Conservation (phyloP, 2,888 invertebrate species). For the Lordiphosa andalusiaca region DNA sequence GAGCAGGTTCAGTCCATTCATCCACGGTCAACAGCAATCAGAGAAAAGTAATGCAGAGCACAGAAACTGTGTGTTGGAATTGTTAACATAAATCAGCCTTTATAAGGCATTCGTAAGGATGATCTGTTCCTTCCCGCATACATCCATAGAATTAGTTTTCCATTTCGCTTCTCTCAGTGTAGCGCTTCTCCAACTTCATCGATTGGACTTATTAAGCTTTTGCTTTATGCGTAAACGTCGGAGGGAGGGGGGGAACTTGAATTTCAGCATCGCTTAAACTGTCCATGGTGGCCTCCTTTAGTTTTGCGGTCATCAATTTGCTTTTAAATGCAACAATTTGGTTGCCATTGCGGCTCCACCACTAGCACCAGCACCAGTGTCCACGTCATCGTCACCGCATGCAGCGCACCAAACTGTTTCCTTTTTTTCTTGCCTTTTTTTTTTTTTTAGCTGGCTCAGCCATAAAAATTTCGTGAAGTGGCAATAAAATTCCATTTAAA, state of each 20-base stretch:
- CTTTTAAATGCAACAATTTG: slow-evolving; percentile 77
- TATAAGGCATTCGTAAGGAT: too few species aligned
- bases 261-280: slow-evolving; percentile 40
- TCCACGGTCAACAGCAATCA: too few species aligned
- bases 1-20: too few species aligned
- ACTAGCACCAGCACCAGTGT: slow-evolving; percentile 30
- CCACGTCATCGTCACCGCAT: slow-evolving; percentile 61
- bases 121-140: too few species aligned
- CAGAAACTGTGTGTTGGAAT: too few species aligned
- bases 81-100: too few species aligned
- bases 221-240: slow-evolving; percentile 65
- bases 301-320: slow-evolving; percentile 77
- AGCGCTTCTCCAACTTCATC: slow-evolving; percentile 3
- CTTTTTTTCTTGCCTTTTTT: slow-evolving; percentile 31
- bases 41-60: too few species aligned
- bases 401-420: slow-evolving; percentile 45
- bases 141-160: too few species aligned
- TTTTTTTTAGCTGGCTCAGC: slow-evolving; percentile 39
- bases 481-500: slow-evolving; percentile 81
- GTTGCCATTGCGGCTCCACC: slow-evolving; percentile 62
- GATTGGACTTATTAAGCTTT: slow-evolving; percentile 67
- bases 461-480: slow-evolving; percentile 76
- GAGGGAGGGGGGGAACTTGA: slow-evolving; percentile 49
- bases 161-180: neutral
- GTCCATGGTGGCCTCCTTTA: slow-evolving; percentile 70